These are phyloP conservation scores for Dysdera silvatica DNA, from an alignment of 1,140 invertebrate genomes.

Conservation along the genomic window DNA sequence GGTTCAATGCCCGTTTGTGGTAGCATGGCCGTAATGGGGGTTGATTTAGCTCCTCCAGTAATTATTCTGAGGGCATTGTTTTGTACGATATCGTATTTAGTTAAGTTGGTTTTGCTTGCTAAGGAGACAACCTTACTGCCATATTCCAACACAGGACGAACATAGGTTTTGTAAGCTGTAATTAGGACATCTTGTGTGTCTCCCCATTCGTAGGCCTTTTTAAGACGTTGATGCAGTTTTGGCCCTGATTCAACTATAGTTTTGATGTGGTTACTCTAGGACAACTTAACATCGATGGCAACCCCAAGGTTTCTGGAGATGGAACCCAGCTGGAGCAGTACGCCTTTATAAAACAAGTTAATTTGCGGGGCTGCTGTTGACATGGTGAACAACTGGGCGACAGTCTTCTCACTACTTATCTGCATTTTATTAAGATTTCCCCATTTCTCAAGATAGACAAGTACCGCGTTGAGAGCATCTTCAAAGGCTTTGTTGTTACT, in stretches of 20 bases:
- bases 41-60: background rate
- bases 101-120: background rate
- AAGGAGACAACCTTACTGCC: background rate
- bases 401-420: background rate
- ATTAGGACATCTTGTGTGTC: background rate
- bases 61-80: constrained; percentile 1
- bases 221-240: background rate
- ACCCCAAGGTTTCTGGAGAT: background rate
- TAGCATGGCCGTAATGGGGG: background rate
- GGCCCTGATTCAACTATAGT: background rate
- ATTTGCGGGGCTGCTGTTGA: background rate
- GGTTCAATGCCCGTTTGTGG: background rate
- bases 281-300: background rate
- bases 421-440: background rate
- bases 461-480: background rate
- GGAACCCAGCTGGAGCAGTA: background rate
- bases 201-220: constrained; percentile 1
- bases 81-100: background rate
- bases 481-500: too few species aligned
- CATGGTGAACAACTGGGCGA: background rate
- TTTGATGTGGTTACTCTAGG: background rate
- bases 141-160: background rate
- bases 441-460: background rate
- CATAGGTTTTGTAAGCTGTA: background rate
- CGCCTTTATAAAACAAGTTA: background rate